These are phyloP conservation scores for Tryphoninae sp. DNA, from an alignment of 2,888 invertebrate genomes.

Conservation along the genomic window DNA sequence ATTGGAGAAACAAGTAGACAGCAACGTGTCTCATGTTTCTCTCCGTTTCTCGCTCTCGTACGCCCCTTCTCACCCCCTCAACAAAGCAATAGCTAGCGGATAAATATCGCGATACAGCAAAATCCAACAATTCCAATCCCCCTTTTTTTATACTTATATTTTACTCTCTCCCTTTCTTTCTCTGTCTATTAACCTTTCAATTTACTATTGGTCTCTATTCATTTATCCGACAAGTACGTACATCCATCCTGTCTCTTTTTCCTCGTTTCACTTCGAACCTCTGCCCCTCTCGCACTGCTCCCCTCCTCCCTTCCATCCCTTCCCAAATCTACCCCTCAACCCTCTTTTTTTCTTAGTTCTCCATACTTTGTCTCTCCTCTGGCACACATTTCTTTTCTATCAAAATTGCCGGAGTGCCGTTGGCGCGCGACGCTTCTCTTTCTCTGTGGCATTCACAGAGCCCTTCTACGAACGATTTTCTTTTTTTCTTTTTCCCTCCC, in stretches of 20 bases:
- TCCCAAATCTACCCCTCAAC: not conserved
- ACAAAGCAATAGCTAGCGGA: not conserved
- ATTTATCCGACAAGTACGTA: constrained; percentile 55
- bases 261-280: constrained; percentile 20
- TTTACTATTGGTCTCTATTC: constrained; percentile 47
- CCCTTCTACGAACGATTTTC: constrained; percentile 32
- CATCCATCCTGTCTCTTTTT: constrained; percentile 43
- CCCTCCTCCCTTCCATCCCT: not conserved
- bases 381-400: constrained; percentile 53
- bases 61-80: not conserved
- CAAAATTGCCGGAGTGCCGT: constrained; percentile 43
- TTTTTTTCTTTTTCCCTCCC: not conserved
- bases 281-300: not conserved
- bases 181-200: constrained; percentile 50
- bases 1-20: constrained; percentile 37
- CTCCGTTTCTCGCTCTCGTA: not conserved
- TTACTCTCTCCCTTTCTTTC: constrained; percentile 15
- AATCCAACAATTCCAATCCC: constrained; percentile 9
- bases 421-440: constrained; percentile 40
- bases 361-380: constrained; percentile 22
- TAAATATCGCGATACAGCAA: constrained; percentile 12
- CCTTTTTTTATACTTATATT: constrained; percentile 14
- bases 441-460: constrained; percentile 55
- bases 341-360: constrained; percentile 35
- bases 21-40: not conserved